Conservation (phyloP, 1,140 invertebrate species). For the Nephila pilipes region DNA sequence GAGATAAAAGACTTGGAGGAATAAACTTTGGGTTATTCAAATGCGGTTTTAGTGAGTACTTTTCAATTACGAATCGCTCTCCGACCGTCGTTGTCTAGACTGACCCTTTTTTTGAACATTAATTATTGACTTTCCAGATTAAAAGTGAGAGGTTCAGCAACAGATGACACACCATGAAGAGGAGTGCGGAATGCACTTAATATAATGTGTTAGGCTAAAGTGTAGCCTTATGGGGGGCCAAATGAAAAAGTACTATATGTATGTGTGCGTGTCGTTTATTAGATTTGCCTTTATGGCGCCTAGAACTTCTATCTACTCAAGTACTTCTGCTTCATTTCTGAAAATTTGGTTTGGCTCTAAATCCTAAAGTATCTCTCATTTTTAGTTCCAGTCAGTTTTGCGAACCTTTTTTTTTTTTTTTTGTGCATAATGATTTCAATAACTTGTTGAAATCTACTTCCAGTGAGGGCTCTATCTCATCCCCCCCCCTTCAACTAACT, state of each 20-base stretch:
- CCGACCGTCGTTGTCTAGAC: background rate
- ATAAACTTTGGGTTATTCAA: background rate
- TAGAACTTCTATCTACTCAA: background rate
- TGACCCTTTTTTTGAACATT: background rate
- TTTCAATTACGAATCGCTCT: background rate
- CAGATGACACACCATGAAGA: background rate
- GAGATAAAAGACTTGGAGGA: background rate
- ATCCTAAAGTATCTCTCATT: background rate
- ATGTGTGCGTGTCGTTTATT: background rate
- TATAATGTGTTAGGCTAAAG: background rate
- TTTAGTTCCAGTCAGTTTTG: background rate
- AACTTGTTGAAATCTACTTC: background rate
- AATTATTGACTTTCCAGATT: background rate
- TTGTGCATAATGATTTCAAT: background rate
- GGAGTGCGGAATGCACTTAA: background rate
- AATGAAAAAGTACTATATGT: background rate
- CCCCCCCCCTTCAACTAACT: too few relatives aligned
- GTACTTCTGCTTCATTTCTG: background rate
- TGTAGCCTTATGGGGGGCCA: background rate
- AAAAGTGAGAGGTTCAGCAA: background rate
- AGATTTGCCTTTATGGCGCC: background rate
- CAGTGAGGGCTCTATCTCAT: too few relatives aligned
- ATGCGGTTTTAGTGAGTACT: background rate
- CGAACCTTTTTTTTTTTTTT: too few relatives aligned
- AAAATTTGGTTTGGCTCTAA: background rate